phyloP scores from a whole-genome alignment of 2,888 invertebrate genomes.

The Nineta flava region DNA sequence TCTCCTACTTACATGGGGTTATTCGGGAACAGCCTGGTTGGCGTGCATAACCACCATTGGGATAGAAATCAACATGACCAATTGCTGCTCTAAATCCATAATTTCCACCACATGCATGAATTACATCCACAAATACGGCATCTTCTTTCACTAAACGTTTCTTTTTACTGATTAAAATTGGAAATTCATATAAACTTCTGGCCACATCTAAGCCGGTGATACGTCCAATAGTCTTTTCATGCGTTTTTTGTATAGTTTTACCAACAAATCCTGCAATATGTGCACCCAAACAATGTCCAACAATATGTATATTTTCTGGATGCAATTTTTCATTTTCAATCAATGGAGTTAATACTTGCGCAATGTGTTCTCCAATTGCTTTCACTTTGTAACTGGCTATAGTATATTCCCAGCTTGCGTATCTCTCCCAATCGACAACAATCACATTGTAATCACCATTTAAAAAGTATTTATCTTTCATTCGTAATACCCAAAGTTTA shows the following conservation, averaged over 20 bases:
- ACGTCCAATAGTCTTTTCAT: conserved; percentile 23
- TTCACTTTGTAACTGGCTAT: conserved; percentile 28
- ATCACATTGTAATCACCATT: conserved; percentile 28
- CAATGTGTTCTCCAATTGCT: conserved; percentile 25
- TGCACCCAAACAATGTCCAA: conserved; percentile 28
- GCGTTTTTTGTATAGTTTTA: conserved; percentile 14
- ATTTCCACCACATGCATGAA: conserved; percentile 26
- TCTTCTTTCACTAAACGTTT: conserved; percentile 22
- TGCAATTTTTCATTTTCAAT: conserved; percentile 21
- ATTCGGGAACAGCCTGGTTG: neutral
- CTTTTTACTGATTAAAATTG: conserved; percentile 16
- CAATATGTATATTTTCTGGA: conserved; percentile 25
- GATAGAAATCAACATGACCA: neutral
- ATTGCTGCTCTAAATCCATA: neutral
- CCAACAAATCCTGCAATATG: conserved; percentile 25
- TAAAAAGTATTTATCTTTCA: conserved; percentile 27
- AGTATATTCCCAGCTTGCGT: conserved; percentile 18
- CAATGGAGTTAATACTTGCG: conserved; percentile 25
- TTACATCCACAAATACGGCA: conserved; percentile 26
- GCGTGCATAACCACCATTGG: neutral
- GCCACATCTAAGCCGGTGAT: conserved; percentile 32
- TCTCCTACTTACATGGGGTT: neutral
- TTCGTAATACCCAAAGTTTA: conserved; percentile 22
- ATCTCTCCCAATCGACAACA: conserved; percentile 27
- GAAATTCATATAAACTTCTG: conserved; percentile 21